Conservation (phyloP, 2,888 invertebrate species). For the Prosopocoilus inquinatus region DNA sequence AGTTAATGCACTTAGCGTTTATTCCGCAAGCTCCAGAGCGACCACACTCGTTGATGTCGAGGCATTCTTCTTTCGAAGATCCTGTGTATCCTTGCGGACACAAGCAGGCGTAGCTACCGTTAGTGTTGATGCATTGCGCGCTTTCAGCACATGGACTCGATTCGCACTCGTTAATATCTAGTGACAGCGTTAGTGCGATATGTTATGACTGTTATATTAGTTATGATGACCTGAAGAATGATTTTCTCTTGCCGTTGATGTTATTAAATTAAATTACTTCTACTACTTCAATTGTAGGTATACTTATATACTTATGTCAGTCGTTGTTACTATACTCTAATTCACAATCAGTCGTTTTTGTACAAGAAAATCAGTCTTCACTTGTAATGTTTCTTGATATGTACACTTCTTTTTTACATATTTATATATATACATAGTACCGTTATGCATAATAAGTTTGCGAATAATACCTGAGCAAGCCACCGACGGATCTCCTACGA, state of each 20-base stretch:
- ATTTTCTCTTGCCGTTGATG: constrained; percentile 30
- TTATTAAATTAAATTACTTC: constrained; percentile 10
- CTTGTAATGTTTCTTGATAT: constrained; percentile 39
- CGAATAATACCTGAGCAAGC: constrained; percentile 69
- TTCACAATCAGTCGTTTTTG: constrained; percentile 29
- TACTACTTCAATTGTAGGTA: constrained; percentile 8
- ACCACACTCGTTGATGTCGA: constrained; percentile 75
- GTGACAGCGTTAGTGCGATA: constrained; percentile 33
- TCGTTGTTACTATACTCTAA: not conserved
- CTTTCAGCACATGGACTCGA: constrained; percentile 67
- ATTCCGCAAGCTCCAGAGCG: constrained; percentile 66
- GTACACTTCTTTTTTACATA: constrained; percentile 8
- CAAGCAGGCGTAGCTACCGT: constrained; percentile 72
- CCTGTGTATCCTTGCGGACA: constrained; percentile 72
- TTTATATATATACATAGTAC: constrained; percentile 20
- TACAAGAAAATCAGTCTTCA: constrained; percentile 51
- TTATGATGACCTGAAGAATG: constrained; percentile 28
- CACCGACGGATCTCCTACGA: constrained; percentile 76
- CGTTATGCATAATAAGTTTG: constrained; percentile 9
- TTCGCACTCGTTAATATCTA: constrained; percentile 75
- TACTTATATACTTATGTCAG: constrained; percentile 8
- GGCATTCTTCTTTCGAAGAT: constrained; percentile 58
- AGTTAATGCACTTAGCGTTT: constrained; percentile 78
- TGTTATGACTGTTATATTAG: constrained; percentile 14
- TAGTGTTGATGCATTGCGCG: constrained; percentile 72